Evolutionary conservation across 2,797 vertebrate species (phyloP), one percentile per base, ranked within the genome.

Genomic region (Takifugu rubripes): DNA sequence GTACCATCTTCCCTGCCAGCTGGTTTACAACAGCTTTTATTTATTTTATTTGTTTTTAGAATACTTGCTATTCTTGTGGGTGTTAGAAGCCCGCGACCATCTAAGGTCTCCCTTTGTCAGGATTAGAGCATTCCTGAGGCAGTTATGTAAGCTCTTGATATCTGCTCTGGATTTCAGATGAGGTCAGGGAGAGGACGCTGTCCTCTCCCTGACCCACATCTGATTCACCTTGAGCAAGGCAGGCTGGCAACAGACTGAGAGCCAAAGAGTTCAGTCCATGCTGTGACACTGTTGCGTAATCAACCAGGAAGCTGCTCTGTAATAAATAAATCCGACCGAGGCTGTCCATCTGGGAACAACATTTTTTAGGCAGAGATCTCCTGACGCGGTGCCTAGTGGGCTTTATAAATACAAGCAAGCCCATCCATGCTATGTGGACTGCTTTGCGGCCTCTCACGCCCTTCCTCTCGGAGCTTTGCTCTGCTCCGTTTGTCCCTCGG

Each of bases 401-500:
- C 85, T 89, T 91, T 89, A 84, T 85, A 87, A 89, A 87, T 87
- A 86, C 82, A 83, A 21, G 83, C 48, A 72, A 84, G 82, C 81
- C 83, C 81, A 75, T 83, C 74, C 77, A 61, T 60, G 81, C 83
- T 75, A 74, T 54, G 69, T 89, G 88, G 90, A 90, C 88, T 90
- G 80, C 79, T 86, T 81, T 87, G 90, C 87, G 90, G 87, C 87
- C 86, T 86, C 87, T 73, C 84, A 87, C 85, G 84, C 86, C 82
- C 84, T 84, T 87, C 58, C 75, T 81, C 69, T 84, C 61, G 61
- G 84, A 87, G 82, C 85, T 87, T 89, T 82, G 60, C 78, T 83
- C 70, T 84, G 84, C 86, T 90, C 88, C 88, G 84, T 90, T 90
- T 89, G 84, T 88, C 84, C 85, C 87, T 78, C 77, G 72, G 75